Evolutionary conservation across 2,888 invertebrate species (phyloP), one percentile per base, ranked within the genome.

Genomic region (Tuta absoluta): DNA sequence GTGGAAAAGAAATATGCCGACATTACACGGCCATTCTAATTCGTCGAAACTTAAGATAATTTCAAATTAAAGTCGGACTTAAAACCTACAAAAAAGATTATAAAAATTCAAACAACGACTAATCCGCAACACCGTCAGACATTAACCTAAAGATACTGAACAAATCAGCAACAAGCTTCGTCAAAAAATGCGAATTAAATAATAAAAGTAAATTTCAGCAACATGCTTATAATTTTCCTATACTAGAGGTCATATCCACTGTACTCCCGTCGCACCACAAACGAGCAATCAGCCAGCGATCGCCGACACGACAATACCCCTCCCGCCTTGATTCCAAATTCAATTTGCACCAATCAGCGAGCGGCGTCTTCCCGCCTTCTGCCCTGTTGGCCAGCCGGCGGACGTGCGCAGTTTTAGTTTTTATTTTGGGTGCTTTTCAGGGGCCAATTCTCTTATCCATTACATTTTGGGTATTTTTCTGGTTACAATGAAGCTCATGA

Each of bases 331-430:
- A 86, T 88, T 85, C 89, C 90, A 91, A 91, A 91, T 89, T 89
- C 90, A 89, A 91, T 91, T 91, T 91, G 90, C 89, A 91, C 91
- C 91, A 91, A 91, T 91, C 91, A 91, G 88, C 88, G 86, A 78
- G 82, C 86, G 84, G 79, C 86, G 90, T 90, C 90, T 90, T 90
- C 89, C 90, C 91, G 90, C 90, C 89, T 89, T 86, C 84, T 79
- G 84, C 80, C 80, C 80, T 73, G 80, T 76, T 79, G 77, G 77
- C 68, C 73, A 70, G 72, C 76, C 75, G 77, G 78, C 80, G 85
- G 86, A 89, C 88, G 89, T 89, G 89, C 71, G 66, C 66, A 67
- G 62, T 58, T 64, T 72, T 71, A 71, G 67, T 70, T 72, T 73
- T 72, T 73, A 70, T 70, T 71, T 68, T 71, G 66, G 66, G 71